Evolutionary conservation across 2,797 vertebrate species (phyloP).

Genomic region (Setipinna tenuifilis): DNA sequence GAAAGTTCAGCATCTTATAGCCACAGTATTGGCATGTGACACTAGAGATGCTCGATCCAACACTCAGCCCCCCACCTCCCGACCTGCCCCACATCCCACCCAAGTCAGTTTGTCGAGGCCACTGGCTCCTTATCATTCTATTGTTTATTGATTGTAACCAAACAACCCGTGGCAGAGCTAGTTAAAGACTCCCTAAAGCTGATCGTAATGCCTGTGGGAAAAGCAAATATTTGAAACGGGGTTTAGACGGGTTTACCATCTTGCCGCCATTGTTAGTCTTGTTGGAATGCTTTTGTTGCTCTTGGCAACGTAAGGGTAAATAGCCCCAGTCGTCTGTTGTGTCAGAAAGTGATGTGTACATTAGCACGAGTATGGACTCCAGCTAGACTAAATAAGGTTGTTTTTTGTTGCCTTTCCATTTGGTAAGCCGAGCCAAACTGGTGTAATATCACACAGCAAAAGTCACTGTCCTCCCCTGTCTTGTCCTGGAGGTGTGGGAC

Average conservation of each 20-base stretch:
- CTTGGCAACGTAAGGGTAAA: constrained; percentile 63
- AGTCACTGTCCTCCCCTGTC: constrained; percentile 35
- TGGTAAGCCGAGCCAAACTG: constrained; percentile 42
- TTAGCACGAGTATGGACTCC: constrained; percentile 48
- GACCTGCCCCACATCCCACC: not conserved
- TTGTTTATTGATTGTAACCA: constrained; percentile 26
- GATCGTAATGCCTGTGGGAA: constrained; percentile 37
- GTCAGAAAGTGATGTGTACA: constrained; percentile 62
- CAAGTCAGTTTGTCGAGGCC: not conserved
- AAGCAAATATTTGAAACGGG: constrained; percentile 57
- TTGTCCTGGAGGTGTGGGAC: constrained; percentile 43
- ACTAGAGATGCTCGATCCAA: not conserved
- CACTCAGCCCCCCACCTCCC: not conserved
- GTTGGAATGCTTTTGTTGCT: constrained; percentile 54
- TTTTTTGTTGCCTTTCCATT: constrained; percentile 48
- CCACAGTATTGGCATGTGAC: not conserved
- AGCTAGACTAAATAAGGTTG: constrained; percentile 63
- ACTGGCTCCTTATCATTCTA: not conserved
- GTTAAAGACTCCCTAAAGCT: not conserved
- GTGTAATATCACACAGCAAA: constrained; percentile 17
- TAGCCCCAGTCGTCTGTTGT: constrained; percentile 62
- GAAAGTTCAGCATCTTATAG: not conserved
- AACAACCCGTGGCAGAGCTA: not conserved
- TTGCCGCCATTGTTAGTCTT: constrained; percentile 61
- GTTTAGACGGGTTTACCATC: constrained; percentile 46